Evolutionary conservation across 2,113 vertebrate species (phyloP).

Genomic region (Pristiophorus japonicus): DNA sequence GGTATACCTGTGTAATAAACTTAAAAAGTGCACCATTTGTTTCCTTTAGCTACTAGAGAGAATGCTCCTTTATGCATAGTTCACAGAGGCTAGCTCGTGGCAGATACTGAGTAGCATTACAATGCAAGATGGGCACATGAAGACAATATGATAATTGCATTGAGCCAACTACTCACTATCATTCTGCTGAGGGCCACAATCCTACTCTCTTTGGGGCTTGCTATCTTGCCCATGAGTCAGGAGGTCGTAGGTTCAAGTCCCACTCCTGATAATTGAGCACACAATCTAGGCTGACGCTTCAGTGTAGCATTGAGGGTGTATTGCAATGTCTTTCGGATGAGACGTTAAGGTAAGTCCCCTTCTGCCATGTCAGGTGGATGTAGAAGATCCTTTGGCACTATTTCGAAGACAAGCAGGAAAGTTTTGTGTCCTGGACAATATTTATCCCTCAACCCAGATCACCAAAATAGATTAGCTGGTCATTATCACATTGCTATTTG

Average conservation of each 20-base stretch:
- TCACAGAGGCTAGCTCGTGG: neutral
- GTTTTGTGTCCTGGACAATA: neutral
- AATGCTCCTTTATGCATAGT: neutral
- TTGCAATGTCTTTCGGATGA: neutral
- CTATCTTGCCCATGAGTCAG: neutral
- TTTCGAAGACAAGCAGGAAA: neutral
- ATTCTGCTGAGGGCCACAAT: neutral
- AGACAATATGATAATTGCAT: neutral
- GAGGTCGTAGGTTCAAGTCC: neutral
- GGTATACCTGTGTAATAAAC: neutral
- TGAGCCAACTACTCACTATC: neutral
- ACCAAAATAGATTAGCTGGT: neutral
- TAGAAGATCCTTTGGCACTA: neutral
- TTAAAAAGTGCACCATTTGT: slow-evolving; percentile 21
- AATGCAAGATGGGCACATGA: neutral
- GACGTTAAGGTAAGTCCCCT: neutral
- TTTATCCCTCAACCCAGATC: neutral
- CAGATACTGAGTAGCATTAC: neutral
- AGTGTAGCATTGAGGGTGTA: neutral
- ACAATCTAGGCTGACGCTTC: neutral
- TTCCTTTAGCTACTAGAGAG: neutral
- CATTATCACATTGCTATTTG: neutral
- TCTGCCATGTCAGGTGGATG: neutral
- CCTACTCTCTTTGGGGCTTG: neutral
- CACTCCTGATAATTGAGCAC: neutral